Evolutionary conservation across 1,140 invertebrate genomes (phyloP).

Genomic region (Zaprionus kolodkinae): DNA sequence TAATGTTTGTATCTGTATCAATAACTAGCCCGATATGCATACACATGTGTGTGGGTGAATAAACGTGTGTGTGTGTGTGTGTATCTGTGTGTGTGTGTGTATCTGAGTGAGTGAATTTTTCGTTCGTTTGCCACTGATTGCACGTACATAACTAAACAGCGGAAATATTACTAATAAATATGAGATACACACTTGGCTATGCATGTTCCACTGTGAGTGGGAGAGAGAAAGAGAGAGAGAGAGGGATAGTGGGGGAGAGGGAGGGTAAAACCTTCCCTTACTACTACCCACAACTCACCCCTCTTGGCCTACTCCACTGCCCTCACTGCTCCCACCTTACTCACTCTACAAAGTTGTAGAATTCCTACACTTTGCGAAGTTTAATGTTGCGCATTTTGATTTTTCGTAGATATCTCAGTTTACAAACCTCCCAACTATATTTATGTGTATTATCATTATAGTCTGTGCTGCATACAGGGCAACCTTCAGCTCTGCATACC

Average conservation of each 20-base stretch:
- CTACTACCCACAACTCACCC: neutral
- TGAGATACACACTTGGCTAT: conserved; percentile 25
- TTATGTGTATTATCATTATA: neutral
- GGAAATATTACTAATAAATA: conserved; percentile 52
- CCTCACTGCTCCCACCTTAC: neutral
- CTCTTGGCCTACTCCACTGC: neutral
- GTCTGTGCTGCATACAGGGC: neutral
- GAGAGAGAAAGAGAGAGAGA: neutral
- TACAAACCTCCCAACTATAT: neutral
- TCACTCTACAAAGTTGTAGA: neutral
- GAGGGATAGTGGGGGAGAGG: neutral
- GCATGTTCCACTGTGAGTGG: conserved; percentile 1
- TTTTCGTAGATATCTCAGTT: neutral
- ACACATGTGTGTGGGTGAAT: neutral
- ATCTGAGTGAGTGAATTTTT: conserved; percentile 14
- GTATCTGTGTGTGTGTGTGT: neutral
- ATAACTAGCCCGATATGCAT: conserved; percentile 22
- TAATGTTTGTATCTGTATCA: conserved; percentile 41
- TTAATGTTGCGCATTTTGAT: neutral
- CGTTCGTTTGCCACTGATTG: conserved; percentile 38
- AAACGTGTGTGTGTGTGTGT: neutral
- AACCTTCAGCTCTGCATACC: neutral
- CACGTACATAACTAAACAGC: conserved; percentile 39
- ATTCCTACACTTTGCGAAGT: neutral
- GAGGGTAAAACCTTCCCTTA: neutral